Percentiles rank a stretch among this genome's conserved stretches.
Conservation (phyloP, 2,797 vertebrate species). For the Poeciliopsis paucimaculata region DNA sequence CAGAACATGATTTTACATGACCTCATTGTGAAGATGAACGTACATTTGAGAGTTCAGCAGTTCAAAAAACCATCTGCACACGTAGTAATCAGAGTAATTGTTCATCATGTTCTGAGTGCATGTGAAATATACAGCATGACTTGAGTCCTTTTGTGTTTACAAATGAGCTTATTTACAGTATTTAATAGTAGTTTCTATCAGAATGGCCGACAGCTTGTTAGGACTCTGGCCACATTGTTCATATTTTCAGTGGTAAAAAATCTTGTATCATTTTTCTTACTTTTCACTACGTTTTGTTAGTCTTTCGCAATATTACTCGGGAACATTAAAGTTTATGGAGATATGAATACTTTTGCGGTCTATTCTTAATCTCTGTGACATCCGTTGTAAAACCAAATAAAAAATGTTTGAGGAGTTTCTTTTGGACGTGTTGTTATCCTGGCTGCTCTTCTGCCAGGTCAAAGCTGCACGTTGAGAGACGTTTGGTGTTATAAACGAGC, state of each 20-base stretch:
- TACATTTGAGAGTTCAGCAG: background rate
- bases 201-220: background rate
- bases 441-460: background rate
- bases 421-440: background rate
- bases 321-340: background rate
- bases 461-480: background rate
- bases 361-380: background rate
- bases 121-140: background rate
- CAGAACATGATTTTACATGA: constrained; percentile 3
- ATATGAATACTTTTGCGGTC: background rate
- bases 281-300: background rate
- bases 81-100: background rate
- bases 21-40: background rate
- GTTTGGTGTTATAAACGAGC: constrained; percentile 7
- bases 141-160: background rate
- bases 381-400: background rate
- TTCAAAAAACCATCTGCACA: constrained; percentile 1
- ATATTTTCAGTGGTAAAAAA: background rate
- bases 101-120: background rate
- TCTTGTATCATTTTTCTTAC: background rate
- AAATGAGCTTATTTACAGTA: background rate
- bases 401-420: background rate
- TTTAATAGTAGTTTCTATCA: background rate
- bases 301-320: background rate
- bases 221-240: background rate